These are phyloP conservation scores for Salvelinus sp. DNA, from an alignment of 2,113 vertebrate genomes.

Conservation along the genomic window DNA sequence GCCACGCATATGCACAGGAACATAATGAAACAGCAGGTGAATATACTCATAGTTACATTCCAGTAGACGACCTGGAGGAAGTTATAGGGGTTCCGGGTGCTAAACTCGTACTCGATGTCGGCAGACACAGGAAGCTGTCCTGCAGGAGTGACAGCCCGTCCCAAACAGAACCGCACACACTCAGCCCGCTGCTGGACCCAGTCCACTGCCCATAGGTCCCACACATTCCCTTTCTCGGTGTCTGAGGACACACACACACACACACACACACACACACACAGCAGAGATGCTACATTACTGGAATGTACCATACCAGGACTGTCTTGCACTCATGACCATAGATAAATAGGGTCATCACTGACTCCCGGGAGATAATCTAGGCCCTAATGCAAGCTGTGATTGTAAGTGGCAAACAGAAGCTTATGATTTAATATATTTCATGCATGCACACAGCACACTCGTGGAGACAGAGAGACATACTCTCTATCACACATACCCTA, in stretches of 20 bases:
- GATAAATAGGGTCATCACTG: no score
- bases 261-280: constrained; percentile 11
- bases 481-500: not conserved
- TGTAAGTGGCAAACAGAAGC: not conserved
- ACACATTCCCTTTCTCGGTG: constrained; percentile 46
- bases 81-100: constrained; percentile 88
- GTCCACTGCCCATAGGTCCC: constrained; percentile 78
- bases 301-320: not conserved
- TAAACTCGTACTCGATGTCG: constrained; percentile 82
- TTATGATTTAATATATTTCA: not conserved
- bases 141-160: constrained; percentile 64
- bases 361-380: no score
- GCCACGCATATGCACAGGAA: not conserved
- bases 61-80: constrained; percentile 92
- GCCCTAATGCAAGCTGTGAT: no score
- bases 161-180: constrained; percentile 82
- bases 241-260: constrained; percentile 30
- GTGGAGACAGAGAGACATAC: not conserved
- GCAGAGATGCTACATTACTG: not conserved
- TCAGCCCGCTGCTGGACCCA: constrained; percentile 81
- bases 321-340: not conserved
- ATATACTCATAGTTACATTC: constrained; percentile 80
- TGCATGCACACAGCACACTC: not conserved
- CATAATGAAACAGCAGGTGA: not conserved
- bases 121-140: constrained; percentile 79